Conservation (phyloP, 2,113 vertebrate genomes). For the Hypanus sabinus region DNA sequence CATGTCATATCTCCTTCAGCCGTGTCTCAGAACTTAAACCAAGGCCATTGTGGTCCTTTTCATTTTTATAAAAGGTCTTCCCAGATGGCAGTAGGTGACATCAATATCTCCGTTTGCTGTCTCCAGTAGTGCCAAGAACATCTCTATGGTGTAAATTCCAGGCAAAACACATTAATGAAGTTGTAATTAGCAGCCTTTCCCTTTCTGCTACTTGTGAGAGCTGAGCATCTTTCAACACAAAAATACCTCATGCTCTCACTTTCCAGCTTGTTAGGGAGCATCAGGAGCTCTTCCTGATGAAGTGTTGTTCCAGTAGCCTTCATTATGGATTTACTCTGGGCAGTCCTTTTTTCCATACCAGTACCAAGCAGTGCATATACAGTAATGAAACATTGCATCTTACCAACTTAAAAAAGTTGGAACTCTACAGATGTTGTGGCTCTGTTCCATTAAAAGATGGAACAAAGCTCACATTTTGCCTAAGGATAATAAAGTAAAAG, state of each 20-base stretch:
- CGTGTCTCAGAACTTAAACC: neutral
- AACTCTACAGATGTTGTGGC: neutral
- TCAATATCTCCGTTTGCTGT: too few relatives aligned
- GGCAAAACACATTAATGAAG: too few relatives aligned
- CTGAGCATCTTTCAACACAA: neutral
- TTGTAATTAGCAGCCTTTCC: neutral
- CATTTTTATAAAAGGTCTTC: neutral
- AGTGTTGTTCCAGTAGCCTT: neutral
- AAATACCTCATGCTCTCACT: neutral
- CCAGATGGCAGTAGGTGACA: neutral
- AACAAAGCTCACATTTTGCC: neutral
- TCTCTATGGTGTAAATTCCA: too few relatives aligned
- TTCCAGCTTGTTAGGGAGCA: neutral
- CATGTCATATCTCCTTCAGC: neutral
- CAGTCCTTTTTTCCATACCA: neutral
- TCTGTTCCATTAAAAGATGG: slow-evolving; percentile 8
- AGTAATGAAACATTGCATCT: neutral
- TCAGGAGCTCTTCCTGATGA: too few relatives aligned
- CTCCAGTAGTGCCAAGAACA: too few relatives aligned
- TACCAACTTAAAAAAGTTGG: neutral
- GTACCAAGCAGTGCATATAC: neutral
- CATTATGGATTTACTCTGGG: neutral
- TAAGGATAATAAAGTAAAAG: neutral
- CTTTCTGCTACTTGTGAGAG: neutral
- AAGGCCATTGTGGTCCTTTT: neutral